Evolutionary conservation across 2,888 invertebrate species (phyloP), one percentile per base, ranked within the genome.

Genomic region (Pseudococcus jackbeardsleyi): DNA sequence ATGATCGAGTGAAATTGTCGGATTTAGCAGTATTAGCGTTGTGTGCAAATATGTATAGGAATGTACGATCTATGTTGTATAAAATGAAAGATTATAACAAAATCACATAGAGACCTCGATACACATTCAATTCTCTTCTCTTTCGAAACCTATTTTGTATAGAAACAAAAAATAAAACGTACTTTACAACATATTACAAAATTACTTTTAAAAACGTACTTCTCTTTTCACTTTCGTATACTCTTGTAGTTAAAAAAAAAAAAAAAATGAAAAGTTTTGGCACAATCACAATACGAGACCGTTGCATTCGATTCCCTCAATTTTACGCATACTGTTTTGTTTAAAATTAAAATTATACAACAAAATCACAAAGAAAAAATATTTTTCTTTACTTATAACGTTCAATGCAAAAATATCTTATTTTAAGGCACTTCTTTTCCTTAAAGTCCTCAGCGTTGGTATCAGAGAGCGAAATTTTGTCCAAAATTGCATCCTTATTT

Each of bases 361-460:
- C 79, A 46, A 82, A 72, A 82, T 82, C 46, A 82, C 79, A 46
- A 46, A 82, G 46, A 46, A 39, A 82, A 42, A 72, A 72, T 33
- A 72, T 72, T 72, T 33, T 72, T 33, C 72, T 72, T 72, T 12
- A 33, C 72, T 33, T 39, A 72, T 72, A 72, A 72, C 72, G 33
- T 46, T 82, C 79, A 82, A 46, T 46, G 46, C 42, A 82, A 82
- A 82, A 82, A 82, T 33, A 82, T 82, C 46, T 72, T 46, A 82
- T 82, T 82, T 72, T 46, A 82, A 82, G 79, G 79, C 79, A 82
- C 79, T 46, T 82, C 79, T 82, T 46, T 82, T 82, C 46, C 46
- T 82, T 12, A 82, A 82, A 46, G 79, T 46, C 46, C 79, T 82
- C 79, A 82, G 79, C 19, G 79, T 8, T 82, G 79, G 79, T 39